A percentile compares a stretch with the other conserved stretches of the same genome.
phyloP scores from a whole-genome alignment of 92 coral and sea anemone species.

The Palythoa caribaeorum region DNA sequence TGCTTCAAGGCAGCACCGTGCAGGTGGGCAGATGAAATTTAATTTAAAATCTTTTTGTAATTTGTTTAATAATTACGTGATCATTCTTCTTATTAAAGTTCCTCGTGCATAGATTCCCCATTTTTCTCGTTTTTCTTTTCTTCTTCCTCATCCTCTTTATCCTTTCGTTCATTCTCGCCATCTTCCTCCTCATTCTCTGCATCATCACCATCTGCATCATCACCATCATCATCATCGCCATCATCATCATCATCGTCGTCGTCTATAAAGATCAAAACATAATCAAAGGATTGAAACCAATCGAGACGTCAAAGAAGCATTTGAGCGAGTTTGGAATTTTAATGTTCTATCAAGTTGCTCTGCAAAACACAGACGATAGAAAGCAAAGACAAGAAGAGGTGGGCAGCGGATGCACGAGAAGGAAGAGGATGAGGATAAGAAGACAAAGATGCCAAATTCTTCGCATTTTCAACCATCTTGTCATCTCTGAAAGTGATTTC shows the following conservation, averaged over 20 bases:
- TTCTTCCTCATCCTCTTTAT: slow-evolving; percentile 41
- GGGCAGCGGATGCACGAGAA: background rate
- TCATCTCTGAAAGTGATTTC: background rate
- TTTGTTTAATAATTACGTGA: background rate
- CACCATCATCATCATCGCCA: background rate
- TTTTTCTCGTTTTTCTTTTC: slow-evolving; percentile 44
- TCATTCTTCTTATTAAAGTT: background rate
- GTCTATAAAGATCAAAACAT: slow-evolving; percentile 61
- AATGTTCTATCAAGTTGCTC: background rate
- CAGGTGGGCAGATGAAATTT: background rate
- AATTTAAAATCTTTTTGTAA: background rate
- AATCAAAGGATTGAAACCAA: slow-evolving; percentile 37
- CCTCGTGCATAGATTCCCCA: slow-evolving; percentile 28
- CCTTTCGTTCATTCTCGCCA: slow-evolving; percentile 22
- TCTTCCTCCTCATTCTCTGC: slow-evolving; percentile 41
- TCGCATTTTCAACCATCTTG: background rate
- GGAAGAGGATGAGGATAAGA: background rate
- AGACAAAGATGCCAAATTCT: background rate
- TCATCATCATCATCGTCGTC: slow-evolving; percentile 64
- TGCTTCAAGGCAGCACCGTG: background rate
- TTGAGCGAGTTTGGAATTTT: background rate
- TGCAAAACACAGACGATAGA: background rate
- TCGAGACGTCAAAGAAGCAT: background rate
- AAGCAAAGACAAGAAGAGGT: background rate
- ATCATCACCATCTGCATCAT: slow-evolving; percentile 39